These are phyloP conservation scores for Lasioglossum morio DNA, from an alignment of 2,888 invertebrate species.

Conservation along the genomic window DNA sequence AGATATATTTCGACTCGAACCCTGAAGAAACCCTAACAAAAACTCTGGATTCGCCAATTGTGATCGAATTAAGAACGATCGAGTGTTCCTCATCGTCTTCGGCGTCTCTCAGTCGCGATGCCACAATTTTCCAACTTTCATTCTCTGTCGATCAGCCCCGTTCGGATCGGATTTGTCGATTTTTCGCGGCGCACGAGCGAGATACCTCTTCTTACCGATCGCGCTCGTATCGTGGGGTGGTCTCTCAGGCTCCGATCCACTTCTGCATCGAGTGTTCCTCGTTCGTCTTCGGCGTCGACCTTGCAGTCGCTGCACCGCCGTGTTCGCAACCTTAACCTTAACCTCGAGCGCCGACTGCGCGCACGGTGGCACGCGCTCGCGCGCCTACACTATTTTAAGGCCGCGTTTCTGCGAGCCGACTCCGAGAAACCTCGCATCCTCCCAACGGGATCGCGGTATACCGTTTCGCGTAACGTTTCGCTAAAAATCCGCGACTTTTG, in stretches of 20 bases:
- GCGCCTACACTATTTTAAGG: conserved; percentile 68
- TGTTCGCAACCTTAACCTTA: conserved; percentile 63
- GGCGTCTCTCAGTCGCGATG: not conserved
- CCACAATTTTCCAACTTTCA: not conserved
- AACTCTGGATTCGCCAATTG: not conserved
- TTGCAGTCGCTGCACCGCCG: conserved; percentile 24
- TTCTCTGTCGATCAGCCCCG: not conserved
- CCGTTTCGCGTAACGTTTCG: conserved; percentile 30
- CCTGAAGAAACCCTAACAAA: too few species aligned
- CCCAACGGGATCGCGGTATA: conserved; percentile 26
- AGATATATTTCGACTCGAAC: too few species aligned
- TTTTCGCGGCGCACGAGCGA: not conserved
- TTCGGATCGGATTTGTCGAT: not conserved
- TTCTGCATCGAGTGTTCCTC: conserved; percentile 11
- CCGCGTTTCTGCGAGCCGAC: conserved; percentile 44
- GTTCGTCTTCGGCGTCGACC: conserved; percentile 41
- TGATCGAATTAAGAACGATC: too few species aligned
- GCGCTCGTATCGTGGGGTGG: not conserved
- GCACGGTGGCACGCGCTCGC: conserved; percentile 25
- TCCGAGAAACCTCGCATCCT: conserved; percentile 30
- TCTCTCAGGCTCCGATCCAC: conserved; percentile 13
- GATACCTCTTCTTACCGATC: not conserved
- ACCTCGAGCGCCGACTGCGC: conserved; percentile 53
- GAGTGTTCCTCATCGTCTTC: not conserved
- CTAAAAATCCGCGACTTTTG: conserved; percentile 23